Evolutionary conservation across 2,888 invertebrate species (phyloP).

Genomic region (Podabrus alpinus): DNA sequence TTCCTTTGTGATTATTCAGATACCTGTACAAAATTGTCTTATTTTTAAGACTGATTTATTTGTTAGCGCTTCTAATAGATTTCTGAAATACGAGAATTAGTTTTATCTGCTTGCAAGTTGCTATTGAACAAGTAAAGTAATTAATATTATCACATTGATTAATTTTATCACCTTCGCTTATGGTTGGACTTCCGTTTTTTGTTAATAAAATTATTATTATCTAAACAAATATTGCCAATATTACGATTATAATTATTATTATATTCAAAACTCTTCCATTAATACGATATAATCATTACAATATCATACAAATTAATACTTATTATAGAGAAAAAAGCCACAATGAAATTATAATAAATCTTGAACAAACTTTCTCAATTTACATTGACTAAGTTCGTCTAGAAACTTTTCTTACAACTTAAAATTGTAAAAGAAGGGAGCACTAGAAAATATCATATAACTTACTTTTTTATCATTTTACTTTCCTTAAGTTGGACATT

Average conservation of each 20-base stretch:
- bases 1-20: conserved; percentile 9
- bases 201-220: background rate
- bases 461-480: background rate
- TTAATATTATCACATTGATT: background rate
- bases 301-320: background rate
- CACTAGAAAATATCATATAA: background rate
- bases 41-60: background rate
- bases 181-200: background rate
- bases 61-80: background rate
- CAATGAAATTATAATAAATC: background rate
- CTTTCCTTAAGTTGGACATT: background rate
- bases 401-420: background rate
- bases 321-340: background rate
- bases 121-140: background rate
- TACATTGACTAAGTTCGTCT: background rate
- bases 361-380: background rate
- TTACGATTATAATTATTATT: background rate
- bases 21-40: background rate
- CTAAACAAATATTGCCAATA: background rate
- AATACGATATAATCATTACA: background rate
- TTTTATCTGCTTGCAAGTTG: background rate
- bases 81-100: background rate
- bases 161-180: background rate
- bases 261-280: background rate
- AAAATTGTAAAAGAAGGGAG: background rate